These are phyloP conservation scores for Rhabditoides inermis DNA, from an alignment of 2,888 invertebrate genomes.

Conservation along the genomic window DNA sequence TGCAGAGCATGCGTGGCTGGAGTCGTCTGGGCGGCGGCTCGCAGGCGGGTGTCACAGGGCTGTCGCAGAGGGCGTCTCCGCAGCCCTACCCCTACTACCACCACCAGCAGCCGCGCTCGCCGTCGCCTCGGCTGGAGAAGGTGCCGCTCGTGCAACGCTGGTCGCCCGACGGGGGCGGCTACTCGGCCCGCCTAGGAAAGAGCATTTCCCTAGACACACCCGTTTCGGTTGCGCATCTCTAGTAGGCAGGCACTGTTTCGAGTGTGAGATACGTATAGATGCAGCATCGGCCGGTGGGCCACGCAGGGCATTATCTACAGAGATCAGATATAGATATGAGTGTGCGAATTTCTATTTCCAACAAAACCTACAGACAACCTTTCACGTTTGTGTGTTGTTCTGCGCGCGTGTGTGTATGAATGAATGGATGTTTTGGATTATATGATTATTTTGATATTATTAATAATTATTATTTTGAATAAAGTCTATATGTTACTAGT, in stretches of 20 bases:
- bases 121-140: slow-evolving; percentile 31
- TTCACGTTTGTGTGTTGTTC: no score
- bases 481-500: no score
- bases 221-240: slow-evolving; percentile 49
- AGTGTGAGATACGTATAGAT: no score
- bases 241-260: slow-evolving; percentile 2
- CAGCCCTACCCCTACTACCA: slow-evolving; percentile 49
- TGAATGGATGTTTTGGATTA: no score
- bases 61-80: slow-evolving; percentile 40
- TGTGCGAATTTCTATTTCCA: no score
- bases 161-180: slow-evolving; percentile 19
- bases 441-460: no score
- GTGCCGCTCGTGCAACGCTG: slow-evolving; percentile 51
- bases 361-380: no score
- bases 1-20: slow-evolving; percentile 54
- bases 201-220: slow-evolving; percentile 49
- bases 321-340: no score
- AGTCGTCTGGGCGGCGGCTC: slow-evolving; percentile 17
- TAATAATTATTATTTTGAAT: no score
- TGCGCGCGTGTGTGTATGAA: no score
- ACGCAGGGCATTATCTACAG: no score
- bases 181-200: slow-evolving; percentile 18
- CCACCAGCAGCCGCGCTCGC: slow-evolving; percentile 39
- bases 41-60: slow-evolving; percentile 24
- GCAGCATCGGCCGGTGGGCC: no score